phyloP scores from a whole-genome alignment of 2,888 invertebrate genomes.

The Patella caerulea region DNA sequence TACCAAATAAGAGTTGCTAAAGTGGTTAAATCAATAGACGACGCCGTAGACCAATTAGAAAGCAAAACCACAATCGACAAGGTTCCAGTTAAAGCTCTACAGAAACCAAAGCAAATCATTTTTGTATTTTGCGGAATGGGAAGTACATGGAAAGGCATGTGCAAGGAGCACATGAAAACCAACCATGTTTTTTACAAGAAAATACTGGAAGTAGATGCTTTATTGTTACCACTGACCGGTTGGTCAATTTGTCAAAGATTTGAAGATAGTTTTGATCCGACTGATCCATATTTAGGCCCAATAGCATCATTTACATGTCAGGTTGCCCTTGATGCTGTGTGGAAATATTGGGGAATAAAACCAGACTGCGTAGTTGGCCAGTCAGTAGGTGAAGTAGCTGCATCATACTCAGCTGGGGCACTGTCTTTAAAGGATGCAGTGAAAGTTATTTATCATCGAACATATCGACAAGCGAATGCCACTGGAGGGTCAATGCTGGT shows the following conservation, averaged over 20 bases:
- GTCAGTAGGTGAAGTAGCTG: constrained; percentile 54
- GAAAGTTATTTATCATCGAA: constrained; percentile 52
- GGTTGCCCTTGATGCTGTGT: constrained; percentile 40
- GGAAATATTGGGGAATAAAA: constrained; percentile 42
- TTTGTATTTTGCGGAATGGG: constrained; percentile 54
- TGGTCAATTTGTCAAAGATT: constrained; percentile 35
- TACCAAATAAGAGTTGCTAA: constrained; percentile 30
- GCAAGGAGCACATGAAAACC: constrained; percentile 33
- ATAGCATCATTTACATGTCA: constrained; percentile 50
- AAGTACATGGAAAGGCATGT: constrained; percentile 49
- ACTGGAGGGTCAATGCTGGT: constrained; percentile 52
- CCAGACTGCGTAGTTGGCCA: constrained; percentile 49
- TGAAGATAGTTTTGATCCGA: constrained; percentile 27
- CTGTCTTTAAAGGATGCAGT: constrained; percentile 47
- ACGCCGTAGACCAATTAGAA: constrained; percentile 18
- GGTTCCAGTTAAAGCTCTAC: not conserved
- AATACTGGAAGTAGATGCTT: constrained; percentile 34
- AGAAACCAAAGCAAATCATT: constrained; percentile 26
- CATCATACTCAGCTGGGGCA: constrained; percentile 42
- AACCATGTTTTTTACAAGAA: constrained; percentile 32
- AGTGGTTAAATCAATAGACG: constrained; percentile 19
- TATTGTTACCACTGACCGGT: constrained; percentile 19
- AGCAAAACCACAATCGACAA: not conserved
- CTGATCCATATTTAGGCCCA: constrained; percentile 41
- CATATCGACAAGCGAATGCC: constrained; percentile 38